Conservation (phyloP, 2,888 invertebrate species). For the Anaspis maculata region DNA sequence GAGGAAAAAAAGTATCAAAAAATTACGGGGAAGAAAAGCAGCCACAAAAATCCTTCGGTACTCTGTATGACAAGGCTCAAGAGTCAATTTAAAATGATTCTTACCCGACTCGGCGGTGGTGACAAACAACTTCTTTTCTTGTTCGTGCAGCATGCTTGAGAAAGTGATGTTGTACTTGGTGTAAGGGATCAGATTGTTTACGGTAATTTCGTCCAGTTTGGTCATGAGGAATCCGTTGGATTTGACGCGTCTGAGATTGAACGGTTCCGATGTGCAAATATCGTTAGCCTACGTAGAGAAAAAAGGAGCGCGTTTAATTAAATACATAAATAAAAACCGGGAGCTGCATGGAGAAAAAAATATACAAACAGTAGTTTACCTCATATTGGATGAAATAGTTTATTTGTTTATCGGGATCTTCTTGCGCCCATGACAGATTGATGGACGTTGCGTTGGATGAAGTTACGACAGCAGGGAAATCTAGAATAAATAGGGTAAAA, state of each 20-base stretch:
- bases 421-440: slow-evolving; percentile 25
- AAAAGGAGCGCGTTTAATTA: slow-evolving; percentile 5
- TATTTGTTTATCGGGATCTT: slow-evolving; percentile 24
- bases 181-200: slow-evolving; percentile 31
- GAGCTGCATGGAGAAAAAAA: slow-evolving; percentile 1
- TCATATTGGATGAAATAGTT: slow-evolving; percentile 29
- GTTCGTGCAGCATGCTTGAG: slow-evolving; percentile 29
- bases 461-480: slow-evolving; percentile 22
- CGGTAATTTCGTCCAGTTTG: slow-evolving; percentile 24
- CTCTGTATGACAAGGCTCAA: too few species aligned
- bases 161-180: slow-evolving; percentile 33
- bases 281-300: slow-evolving; percentile 31
- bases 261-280: slow-evolving; percentile 22
- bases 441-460: slow-evolving; percentile 23
- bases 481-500: too few species aligned
- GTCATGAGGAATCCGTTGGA: slow-evolving; percentile 33
- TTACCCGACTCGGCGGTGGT: slow-evolving; percentile 32
- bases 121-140: slow-evolving; percentile 19
- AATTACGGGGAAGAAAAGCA: too few species aligned
- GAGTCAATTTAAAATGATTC: not conserved
- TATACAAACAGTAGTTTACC: slow-evolving; percentile 21
- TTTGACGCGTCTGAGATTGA: slow-evolving; percentile 24
- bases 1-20: too few species aligned
- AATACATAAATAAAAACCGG: too few species aligned
- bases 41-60: too few species aligned